Percentiles rank a stretch among this genome's conserved stretches.
Conservation (phyloP, 2,888 invertebrate genomes). For the Hoplodrina blanda region DNA sequence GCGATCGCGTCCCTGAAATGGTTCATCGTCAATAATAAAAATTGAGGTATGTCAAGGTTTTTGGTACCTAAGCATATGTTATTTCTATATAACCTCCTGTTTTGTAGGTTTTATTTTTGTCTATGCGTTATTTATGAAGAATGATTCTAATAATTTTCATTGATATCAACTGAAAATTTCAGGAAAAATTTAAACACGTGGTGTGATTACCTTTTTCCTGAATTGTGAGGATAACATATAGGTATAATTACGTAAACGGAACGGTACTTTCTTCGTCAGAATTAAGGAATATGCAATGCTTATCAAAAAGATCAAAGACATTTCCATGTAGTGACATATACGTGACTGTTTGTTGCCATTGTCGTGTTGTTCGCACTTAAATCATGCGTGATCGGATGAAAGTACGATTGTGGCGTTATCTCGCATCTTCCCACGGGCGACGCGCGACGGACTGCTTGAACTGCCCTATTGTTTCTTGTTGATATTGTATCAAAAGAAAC, state of each 20-base stretch:
- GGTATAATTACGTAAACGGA: not conserved
- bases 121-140: constrained; percentile 6
- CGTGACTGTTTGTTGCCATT: constrained; percentile 71
- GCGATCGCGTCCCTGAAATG: constrained; percentile 41
- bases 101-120: constrained; percentile 14
- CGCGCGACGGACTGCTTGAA: constrained; percentile 67
- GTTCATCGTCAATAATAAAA: constrained; percentile 44
- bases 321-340: constrained; percentile 49
- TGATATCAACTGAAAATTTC: constrained; percentile 1
- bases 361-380: constrained; percentile 84
- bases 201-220: not conserved
- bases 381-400: constrained; percentile 88
- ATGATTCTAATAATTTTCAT: not conserved
- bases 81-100: constrained; percentile 13
- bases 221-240: constrained; percentile 2
- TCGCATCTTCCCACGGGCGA: constrained; percentile 84
- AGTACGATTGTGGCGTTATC: constrained; percentile 84
- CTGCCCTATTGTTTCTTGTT: constrained; percentile 74
- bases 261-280: not conserved
- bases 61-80: constrained; percentile 15
- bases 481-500: constrained; percentile 74
- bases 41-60: constrained; percentile 42
- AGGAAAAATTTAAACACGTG: too few relatives aligned
- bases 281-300: constrained; percentile 11
- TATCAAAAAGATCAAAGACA: constrained; percentile 42